Conservation (phyloP, 1,140 invertebrate genomes). For the Procambarus clarkii region DNA sequence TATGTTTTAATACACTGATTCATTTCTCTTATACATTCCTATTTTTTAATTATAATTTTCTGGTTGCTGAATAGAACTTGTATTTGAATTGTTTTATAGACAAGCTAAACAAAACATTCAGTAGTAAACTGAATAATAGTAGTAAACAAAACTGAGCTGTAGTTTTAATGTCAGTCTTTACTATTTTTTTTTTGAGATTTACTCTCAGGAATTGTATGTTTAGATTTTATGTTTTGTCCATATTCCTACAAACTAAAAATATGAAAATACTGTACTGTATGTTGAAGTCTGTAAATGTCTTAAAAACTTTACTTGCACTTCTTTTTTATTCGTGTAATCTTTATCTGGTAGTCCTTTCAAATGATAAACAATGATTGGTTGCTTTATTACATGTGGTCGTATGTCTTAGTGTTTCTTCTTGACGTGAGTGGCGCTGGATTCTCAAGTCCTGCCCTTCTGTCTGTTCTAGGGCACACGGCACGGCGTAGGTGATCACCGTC, state of each 20-base stretch:
- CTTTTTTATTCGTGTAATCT: neutral
- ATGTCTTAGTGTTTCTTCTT: conserved; percentile 15
- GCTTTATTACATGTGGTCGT: neutral
- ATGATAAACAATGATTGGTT: neutral
- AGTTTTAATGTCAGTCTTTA: too few relatives aligned
- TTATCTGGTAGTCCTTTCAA: neutral
- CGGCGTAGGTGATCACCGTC: conserved; percentile 28
- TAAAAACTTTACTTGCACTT: neutral
- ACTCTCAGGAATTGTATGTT: too few relatives aligned
- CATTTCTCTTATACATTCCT: too few relatives aligned
- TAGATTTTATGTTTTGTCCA: too few relatives aligned
- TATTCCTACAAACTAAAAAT: neutral
- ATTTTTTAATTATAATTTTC: too few relatives aligned
- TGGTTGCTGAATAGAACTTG: too few relatives aligned
- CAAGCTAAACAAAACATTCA: too few relatives aligned
- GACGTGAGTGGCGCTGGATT: conserved; percentile 49
- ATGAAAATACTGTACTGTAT: neutral
- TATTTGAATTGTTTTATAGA: too few relatives aligned
- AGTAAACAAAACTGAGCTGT: too few relatives aligned
- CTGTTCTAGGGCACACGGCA: conserved; percentile 58
- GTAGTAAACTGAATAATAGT: too few relatives aligned
- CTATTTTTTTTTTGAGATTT: too few relatives aligned
- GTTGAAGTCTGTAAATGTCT: neutral
- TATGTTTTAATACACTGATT: too few relatives aligned
- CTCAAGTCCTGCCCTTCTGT: conserved; percentile 65